A percentile compares a stretch with the other conserved stretches of the same genome.
These are phyloP conservation scores for Nothoprocta perdicaria DNA, from an alignment of 2,113 vertebrate species.

Conservation along the genomic window DNA sequence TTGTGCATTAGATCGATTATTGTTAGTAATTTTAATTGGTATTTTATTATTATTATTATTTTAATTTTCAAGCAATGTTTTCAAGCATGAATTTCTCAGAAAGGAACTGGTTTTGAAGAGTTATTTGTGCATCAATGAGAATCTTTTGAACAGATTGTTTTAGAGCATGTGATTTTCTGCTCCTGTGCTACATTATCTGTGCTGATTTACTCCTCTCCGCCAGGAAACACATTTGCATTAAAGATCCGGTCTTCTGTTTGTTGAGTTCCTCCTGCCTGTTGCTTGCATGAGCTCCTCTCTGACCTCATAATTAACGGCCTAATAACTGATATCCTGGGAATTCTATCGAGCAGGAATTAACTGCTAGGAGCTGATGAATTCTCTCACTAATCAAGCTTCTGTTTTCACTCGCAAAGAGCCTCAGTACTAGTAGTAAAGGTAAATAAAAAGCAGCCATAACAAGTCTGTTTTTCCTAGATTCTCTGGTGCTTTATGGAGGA, in stretches of 20 bases:
- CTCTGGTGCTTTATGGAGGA: not conserved
- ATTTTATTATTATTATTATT: too few relatives aligned
- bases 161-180: slow-evolving; percentile 20
- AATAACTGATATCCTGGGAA: slow-evolving; percentile 6
- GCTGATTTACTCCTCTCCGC: slow-evolving; percentile 34
- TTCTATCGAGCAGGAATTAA: slow-evolving; percentile 13
- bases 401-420: not conserved
- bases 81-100: slow-evolving; percentile 9
- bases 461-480: not conserved
- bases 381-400: not conserved
- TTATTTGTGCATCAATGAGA: slow-evolving; percentile 16
- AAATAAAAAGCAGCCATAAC: rapidly evolving
- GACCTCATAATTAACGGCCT: slow-evolving; percentile 41
- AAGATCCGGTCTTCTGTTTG: slow-evolving; percentile 55
- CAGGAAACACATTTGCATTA: slow-evolving; percentile 63
- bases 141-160: slow-evolving; percentile 36
- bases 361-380: not conserved
- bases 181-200: slow-evolving; percentile 40
- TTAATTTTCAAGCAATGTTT: too few relatives aligned
- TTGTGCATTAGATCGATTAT: not conserved
- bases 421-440: not conserved
- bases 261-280: slow-evolving; percentile 40
- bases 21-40: too few relatives aligned
- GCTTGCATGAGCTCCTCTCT: slow-evolving; percentile 17
- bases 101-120: slow-evolving; percentile 42